These are phyloP conservation scores for Merodon equestris DNA, from an alignment of 2,888 invertebrate genomes.

Conservation along the genomic window DNA sequence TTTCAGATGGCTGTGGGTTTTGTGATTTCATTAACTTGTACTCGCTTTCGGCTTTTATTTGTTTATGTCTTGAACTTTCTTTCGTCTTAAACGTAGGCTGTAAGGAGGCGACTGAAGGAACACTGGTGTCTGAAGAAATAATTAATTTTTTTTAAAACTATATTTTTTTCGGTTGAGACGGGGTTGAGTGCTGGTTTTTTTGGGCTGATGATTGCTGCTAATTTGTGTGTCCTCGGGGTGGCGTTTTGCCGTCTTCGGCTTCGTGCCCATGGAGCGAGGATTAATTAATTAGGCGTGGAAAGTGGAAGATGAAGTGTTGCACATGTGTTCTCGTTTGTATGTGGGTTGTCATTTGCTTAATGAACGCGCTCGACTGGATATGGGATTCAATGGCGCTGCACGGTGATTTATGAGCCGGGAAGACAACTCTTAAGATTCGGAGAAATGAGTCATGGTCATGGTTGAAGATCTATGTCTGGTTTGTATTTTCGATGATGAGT, in stretches of 20 bases:
- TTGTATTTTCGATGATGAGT: no score
- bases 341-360: constrained; percentile 64
- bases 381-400: constrained; percentile 63
- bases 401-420: constrained; percentile 61
- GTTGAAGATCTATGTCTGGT: constrained; percentile 8
- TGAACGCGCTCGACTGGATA: constrained; percentile 41
- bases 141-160: constrained; percentile 46
- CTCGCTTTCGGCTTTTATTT: constrained; percentile 24
- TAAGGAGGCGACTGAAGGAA: no score
- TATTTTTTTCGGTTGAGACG: constrained; percentile 30
- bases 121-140: constrained; percentile 28
- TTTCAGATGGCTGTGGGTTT: constrained; percentile 49
- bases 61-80: constrained; percentile 20
- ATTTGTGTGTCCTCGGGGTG: constrained; percentile 64
- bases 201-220: constrained; percentile 59
- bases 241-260: constrained; percentile 14
- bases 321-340: constrained; percentile 14
- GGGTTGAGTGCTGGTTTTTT: constrained; percentile 38
- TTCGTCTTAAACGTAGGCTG: neutral
- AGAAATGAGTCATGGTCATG: constrained; percentile 47
- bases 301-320: constrained; percentile 67
- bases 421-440: constrained; percentile 13
- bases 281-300: constrained; percentile 68
- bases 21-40: constrained; percentile 60
- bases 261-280: constrained; percentile 24